phyloP scores from a whole-genome alignment of 2,113 vertebrate genomes.

The Upupa epops region DNA sequence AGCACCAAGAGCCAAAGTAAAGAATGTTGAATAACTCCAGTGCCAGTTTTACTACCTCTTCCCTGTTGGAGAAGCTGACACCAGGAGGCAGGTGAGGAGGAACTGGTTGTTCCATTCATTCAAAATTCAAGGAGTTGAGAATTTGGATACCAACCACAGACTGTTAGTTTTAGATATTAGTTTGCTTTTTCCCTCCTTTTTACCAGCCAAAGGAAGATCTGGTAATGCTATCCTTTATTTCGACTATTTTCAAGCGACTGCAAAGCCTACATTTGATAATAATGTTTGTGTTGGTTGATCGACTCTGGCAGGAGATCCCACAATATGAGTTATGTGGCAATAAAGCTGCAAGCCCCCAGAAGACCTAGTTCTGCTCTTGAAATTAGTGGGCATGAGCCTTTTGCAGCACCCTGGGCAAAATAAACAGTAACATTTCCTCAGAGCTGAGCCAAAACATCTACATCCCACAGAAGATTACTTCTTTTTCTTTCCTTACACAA shows the following conservation, averaged over 20 bases:
- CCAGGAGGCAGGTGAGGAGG: neutral
- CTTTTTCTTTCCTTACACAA: neutral
- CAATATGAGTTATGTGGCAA: neutral
- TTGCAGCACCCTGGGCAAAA: neutral
- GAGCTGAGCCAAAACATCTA: neutral
- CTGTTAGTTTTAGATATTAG: neutral
- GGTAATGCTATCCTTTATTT: neutral
- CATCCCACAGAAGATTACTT: neutral
- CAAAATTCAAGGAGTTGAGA: neutral
- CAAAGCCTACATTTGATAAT: neutral
- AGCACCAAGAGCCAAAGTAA: fast-evolving
- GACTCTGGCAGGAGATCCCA: neutral
- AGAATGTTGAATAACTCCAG: neutral
- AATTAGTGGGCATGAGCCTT: neutral
- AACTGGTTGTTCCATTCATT: neutral
- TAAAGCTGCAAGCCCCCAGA: fast-evolving
- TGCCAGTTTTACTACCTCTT: neutral
- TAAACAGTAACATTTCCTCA: neutral
- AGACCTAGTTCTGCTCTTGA: neutral
- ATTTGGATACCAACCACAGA: neutral
- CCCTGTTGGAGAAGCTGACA: neutral
- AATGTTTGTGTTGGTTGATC: neutral
- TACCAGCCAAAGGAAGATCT: neutral
- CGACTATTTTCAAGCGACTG: neutral
- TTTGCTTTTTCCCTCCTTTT: neutral